Conservation (phyloP, 2,797 vertebrate genomes). For the Prunella strophiata region DNA sequence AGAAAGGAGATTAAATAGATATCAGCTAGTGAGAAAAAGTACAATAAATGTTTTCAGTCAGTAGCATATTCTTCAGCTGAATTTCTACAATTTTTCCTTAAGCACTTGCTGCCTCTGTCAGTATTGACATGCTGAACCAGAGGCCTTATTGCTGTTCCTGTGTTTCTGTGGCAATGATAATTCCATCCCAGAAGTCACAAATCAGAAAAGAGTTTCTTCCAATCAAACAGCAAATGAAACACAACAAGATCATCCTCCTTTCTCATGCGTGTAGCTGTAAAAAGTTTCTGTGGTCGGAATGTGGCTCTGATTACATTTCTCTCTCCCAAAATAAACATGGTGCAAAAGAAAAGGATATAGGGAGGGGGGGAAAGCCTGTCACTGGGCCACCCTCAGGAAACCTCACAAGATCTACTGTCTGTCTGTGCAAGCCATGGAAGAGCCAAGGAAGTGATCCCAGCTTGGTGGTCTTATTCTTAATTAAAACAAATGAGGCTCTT, state of each 20-base stretch:
- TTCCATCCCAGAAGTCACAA: not conserved
- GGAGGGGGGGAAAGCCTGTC: constrained; percentile 62
- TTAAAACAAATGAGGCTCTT: constrained; percentile 76
- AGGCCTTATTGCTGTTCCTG: not conserved
- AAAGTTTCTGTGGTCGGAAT: constrained; percentile 26
- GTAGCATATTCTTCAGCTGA: not conserved
- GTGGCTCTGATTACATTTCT: constrained; percentile 51
- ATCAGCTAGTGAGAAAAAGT: not conserved
- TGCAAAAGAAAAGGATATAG: constrained; percentile 37
- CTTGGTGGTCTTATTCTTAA: constrained; percentile 85
- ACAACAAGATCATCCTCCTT: constrained; percentile 29
- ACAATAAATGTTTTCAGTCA: not conserved
- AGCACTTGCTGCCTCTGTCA: not conserved
- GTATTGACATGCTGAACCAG: not conserved
- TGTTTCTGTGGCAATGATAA: not conserved
- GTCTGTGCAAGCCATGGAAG: constrained; percentile 66
- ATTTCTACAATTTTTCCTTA: not conserved
- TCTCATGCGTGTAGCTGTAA: constrained; percentile 47
- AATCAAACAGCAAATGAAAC: constrained; percentile 2
- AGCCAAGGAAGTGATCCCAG: constrained; percentile 80
- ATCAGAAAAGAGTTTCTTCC: not conserved
- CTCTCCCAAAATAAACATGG: constrained; percentile 68
- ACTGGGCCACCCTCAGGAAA: constrained; percentile 71
- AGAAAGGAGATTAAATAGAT: not conserved
- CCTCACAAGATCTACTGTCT: constrained; percentile 43